phyloP scores from a whole-genome alignment of 2,113 vertebrate genomes.

The Mirounga angustirostris region DNA sequence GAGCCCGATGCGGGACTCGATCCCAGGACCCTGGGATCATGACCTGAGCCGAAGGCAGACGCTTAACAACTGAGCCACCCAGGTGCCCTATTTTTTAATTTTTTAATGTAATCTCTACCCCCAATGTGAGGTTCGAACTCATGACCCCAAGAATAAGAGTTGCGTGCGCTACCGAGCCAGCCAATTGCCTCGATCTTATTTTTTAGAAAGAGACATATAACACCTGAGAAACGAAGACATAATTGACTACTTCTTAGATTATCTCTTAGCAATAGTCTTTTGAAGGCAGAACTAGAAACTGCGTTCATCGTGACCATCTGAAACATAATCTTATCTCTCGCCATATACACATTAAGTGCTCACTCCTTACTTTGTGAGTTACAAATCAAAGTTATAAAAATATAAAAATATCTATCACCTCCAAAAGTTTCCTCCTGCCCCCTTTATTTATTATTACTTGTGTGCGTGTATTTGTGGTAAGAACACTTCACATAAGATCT shows the following conservation, averaged over 20 bases:
- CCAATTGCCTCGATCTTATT: background rate
- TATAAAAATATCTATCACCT: background rate
- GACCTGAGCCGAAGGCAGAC: too few species aligned
- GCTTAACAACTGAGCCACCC: too few species aligned
- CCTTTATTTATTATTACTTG: background rate
- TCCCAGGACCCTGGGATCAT: too few species aligned
- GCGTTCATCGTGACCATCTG: background rate
- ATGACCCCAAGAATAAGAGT: background rate
- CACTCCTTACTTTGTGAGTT: conserved; percentile 16
- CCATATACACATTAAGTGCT: background rate
- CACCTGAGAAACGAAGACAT: background rate
- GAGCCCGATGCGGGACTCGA: too few species aligned
- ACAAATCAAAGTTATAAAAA: conserved; percentile 43
- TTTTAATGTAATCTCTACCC: background rate
- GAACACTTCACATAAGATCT: background rate
- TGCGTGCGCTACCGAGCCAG: background rate
- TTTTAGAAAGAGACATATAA: background rate
- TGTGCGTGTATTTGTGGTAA: background rate
- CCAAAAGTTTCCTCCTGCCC: background rate
- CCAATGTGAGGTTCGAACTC: background rate
- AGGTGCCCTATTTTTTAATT: background rate
- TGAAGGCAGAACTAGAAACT: background rate
- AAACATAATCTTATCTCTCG: background rate
- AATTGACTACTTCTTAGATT: background rate
- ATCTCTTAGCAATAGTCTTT: background rate